Base-by-base conservation (phyloP, 1,140 invertebrate genomes). In the Aphidius ervi region DNA sequence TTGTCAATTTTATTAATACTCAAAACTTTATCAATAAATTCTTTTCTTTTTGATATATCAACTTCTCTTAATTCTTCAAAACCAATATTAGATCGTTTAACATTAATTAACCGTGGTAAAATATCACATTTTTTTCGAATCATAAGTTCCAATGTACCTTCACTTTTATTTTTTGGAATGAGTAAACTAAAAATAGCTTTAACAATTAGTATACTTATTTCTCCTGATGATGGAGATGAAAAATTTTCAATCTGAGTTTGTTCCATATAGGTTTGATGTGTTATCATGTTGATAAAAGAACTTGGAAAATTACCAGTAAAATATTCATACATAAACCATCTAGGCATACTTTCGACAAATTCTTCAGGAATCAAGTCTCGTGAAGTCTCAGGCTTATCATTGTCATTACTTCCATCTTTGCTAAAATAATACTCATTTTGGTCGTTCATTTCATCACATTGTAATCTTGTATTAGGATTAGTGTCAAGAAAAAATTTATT, bases 181-280 rank as follows among this genome's bases (percentile, higher is more conserved):
- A 94, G 68, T 58, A 92, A 76, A 59, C 84, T 85, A 77, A 85
- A 92, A 48, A 85, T 82, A 61, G 85, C 82, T 67, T 79, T 74
- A 43, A 93, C 67, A 48, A 94, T 84, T 9, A 84, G 80, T 53
- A 87, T 70, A 41, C 84, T 81, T 62, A 85, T 82, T 16, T 76
- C 61, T 65, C 86, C 85, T n/a, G 86, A 81, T 61, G 88, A 83
- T 6, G 80, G 71, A 39, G 81, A 16, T 16, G 16, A 16, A 16
- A 16, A 16, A 16, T 16, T 16, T 16, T 16, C 16, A 9, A 92
- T 82, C 23, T 3, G 23, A 31, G 4, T 4, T 31, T 16, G 16
- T 16, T 31, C 4, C 23, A 31, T 31, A 31, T 88, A 85, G 49
- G 85, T 78, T 61, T 85, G 83, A 46, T 85, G 76, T 23, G 82